Conservation (phyloP, 2,888 invertebrate species). For the Leucozona laternaria region DNA sequence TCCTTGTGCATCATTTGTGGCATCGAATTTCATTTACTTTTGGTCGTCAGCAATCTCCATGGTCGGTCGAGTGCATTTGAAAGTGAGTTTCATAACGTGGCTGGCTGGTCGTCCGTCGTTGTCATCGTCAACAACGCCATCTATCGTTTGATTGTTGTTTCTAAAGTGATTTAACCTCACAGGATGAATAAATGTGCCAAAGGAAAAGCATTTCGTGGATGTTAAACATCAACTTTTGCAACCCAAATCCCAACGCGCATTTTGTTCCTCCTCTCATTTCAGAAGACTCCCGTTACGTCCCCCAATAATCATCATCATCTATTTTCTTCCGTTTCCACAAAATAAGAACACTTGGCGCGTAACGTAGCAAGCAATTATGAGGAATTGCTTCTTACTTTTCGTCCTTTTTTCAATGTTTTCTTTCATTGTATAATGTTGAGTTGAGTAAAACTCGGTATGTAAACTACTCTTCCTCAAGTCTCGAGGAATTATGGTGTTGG, state of each 20-base stretch:
- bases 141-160: slow-evolving; percentile 35
- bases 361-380: slow-evolving; percentile 55
- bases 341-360: slow-evolving; percentile 7
- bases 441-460: slow-evolving; percentile 28
- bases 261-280: neutral
- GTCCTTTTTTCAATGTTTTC: slow-evolving; percentile 32
- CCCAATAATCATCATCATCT: too few species aligned
- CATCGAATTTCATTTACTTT: slow-evolving; percentile 54
- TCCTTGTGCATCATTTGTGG: slow-evolving; percentile 62
- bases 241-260: neutral
- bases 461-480: slow-evolving; percentile 43
- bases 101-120: neutral
- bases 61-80: slow-evolving; percentile 21
- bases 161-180: slow-evolving; percentile 22
- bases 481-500: slow-evolving; percentile 29
- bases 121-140: neutral
- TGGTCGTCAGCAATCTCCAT: slow-evolving; percentile 9
- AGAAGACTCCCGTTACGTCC: neutral
- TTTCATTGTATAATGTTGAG: slow-evolving; percentile 8
- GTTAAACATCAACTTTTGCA: slow-evolving; percentile 10
- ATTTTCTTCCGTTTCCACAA: neutral
- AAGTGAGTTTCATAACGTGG: slow-evolving; percentile 4
- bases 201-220: neutral
- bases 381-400: slow-evolving; percentile 43
- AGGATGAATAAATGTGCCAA: slow-evolving; percentile 31